Evolutionary conservation across 2,113 vertebrate genomes (phyloP).

Genomic region (Ammospiza nelsoni): DNA sequence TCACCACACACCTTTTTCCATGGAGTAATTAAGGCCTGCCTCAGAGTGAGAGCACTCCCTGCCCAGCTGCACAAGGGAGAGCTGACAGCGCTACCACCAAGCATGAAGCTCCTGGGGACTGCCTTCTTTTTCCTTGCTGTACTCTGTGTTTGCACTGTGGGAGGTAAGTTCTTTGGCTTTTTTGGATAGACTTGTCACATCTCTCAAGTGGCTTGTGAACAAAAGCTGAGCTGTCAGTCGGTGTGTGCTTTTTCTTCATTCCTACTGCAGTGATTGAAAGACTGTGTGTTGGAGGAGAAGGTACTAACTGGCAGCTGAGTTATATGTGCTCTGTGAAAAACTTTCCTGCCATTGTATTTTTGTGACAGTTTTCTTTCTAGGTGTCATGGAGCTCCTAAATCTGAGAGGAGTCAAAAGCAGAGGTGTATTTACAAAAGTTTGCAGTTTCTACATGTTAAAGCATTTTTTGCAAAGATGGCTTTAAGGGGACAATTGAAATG

Average conservation of each 20-base stretch:
- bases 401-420: constrained; percentile 2
- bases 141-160: not conserved
- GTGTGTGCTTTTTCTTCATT: not conserved
- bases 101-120: constrained; percentile 65
- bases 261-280: not conserved
- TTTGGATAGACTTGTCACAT: not conserved
- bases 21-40: constrained; percentile 64
- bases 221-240: not conserved
- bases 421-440: constrained; percentile 5
- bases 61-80: constrained; percentile 30
- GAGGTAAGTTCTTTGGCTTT: constrained; percentile 62
- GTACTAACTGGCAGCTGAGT: not conserved
- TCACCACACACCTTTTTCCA: constrained; percentile 75
- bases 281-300: not conserved
- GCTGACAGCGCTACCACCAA: not conserved
- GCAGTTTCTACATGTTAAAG: not conserved
- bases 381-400: not conserved
- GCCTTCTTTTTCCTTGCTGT: constrained; percentile 49
- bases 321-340: not conserved
- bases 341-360: constrained; percentile 11
- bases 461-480: not conserved
- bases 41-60: constrained; percentile 31
- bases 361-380: constrained; percentile 16
- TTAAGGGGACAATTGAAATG: not conserved
- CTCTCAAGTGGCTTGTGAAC: not conserved